phyloP scores from a whole-genome alignment of 2,113 vertebrate species.

The Caloenas nicobarica region DNA sequence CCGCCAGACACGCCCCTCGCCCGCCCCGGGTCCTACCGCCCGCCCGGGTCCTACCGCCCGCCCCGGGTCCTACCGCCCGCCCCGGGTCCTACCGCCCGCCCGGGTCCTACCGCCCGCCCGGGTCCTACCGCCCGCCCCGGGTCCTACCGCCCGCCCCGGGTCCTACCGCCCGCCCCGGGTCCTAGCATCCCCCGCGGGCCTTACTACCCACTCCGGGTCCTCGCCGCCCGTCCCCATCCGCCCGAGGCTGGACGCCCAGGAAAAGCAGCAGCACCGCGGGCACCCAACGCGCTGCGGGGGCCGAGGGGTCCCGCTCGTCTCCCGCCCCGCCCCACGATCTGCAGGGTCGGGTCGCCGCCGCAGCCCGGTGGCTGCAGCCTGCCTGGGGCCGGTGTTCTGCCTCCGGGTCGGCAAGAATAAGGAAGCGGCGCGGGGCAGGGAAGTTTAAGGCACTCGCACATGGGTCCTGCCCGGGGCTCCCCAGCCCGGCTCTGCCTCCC shows the following conservation, averaged over 20 bases:
- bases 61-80: background rate
- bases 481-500: background rate
- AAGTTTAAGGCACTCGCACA: too few relatives aligned
- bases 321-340: background rate
- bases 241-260: too few relatives aligned
- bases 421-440: background rate
- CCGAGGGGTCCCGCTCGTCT: too few relatives aligned
- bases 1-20: background rate
- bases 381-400: too few relatives aligned
- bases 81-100: background rate
- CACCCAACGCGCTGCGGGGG: too few relatives aligned
- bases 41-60: background rate
- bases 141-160: background rate
- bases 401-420: rapidly evolving
- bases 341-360: background rate
- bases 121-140: background rate
- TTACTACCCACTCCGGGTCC: background rate
- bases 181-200: background rate
- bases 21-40: background rate
- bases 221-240: background rate
- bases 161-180: background rate
- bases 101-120: too few relatives aligned
- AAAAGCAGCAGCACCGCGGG: too few relatives aligned
- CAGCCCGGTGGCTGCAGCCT: background rate
- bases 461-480: too few relatives aligned